Conservation (phyloP, 2,113 vertebrate species). For the Ciconia maguari region DNA sequence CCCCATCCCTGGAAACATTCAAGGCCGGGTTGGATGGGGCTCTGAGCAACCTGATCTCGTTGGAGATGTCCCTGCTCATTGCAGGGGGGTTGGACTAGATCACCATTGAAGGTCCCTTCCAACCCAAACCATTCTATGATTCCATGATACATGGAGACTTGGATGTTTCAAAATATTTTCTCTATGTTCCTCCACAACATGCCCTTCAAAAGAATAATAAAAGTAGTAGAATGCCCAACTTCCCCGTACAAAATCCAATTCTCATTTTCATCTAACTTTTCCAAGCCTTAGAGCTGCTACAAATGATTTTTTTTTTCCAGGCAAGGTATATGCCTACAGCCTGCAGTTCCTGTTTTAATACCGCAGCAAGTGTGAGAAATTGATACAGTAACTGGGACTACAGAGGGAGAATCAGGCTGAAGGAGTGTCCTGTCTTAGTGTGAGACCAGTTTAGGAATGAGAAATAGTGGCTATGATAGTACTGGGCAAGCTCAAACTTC, state of each 20-base stretch:
- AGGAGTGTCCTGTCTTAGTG: not conserved
- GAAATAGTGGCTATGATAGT: not conserved
- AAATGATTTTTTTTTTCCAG: not conserved
- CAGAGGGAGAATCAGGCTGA: not conserved
- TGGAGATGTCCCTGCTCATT: not conserved
- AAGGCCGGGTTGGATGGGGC: not conserved
- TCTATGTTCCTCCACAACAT: not conserved
- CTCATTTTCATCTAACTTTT: not conserved
- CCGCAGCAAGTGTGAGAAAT: not conserved
- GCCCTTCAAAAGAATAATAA: not conserved
- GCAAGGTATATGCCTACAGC: not conserved
- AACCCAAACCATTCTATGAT: not conserved
- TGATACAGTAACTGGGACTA: not conserved
- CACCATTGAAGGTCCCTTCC: not conserved
- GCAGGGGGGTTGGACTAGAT: not conserved
- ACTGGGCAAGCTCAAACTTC: not conserved
- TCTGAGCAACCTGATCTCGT: not conserved
- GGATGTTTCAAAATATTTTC: not conserved
- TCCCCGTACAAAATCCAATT: not conserved
- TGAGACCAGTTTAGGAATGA: not conserved
- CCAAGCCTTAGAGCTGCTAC: not conserved
- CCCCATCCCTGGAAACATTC: not conserved
- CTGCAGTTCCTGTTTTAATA: not conserved
- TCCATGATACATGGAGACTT: not conserved
- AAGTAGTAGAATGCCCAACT: not conserved